phyloP scores from a whole-genome alignment of 2,797 vertebrate genomes.

The Xenops minutus region DNA sequence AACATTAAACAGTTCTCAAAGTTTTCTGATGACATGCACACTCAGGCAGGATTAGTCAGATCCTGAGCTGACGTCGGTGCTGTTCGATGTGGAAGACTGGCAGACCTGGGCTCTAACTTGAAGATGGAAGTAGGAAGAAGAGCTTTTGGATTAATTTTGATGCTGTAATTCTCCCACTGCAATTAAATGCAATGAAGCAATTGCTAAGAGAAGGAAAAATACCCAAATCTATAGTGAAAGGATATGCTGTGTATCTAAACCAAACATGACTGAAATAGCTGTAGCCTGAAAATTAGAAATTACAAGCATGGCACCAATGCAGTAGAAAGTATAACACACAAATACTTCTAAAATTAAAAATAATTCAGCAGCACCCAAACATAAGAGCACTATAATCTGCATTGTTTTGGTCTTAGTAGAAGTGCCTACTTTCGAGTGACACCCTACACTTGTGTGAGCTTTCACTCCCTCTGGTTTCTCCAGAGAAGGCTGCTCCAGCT shows the following conservation, averaged over 20 bases:
- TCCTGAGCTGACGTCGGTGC: accelerated
- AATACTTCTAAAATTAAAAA: background rate
- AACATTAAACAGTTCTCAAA: background rate
- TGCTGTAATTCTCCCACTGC: background rate
- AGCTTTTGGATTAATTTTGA: background rate
- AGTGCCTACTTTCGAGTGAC: background rate
- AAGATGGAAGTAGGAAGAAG: background rate
- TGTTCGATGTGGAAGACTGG: accelerated
- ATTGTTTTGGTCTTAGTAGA: background rate
- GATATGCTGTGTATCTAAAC: background rate
- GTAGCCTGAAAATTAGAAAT: background rate
- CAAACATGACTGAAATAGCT: background rate
- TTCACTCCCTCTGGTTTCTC: background rate
- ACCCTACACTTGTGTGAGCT: background rate
- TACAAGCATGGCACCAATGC: background rate
- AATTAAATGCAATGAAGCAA: background rate
- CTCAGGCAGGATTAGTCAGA: background rate
- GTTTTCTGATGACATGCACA: accelerated
- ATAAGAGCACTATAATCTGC: too few species aligned
- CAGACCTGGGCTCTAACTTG: background rate
- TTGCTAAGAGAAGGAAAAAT: background rate
- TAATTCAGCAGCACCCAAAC: background rate
- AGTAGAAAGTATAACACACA: background rate
- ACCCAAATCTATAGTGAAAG: background rate
- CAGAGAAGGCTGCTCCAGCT: background rate